These are phyloP conservation scores for Ceyx margarethae DNA, from an alignment of 2,113 vertebrate genomes.

Conservation along the genomic window DNA sequence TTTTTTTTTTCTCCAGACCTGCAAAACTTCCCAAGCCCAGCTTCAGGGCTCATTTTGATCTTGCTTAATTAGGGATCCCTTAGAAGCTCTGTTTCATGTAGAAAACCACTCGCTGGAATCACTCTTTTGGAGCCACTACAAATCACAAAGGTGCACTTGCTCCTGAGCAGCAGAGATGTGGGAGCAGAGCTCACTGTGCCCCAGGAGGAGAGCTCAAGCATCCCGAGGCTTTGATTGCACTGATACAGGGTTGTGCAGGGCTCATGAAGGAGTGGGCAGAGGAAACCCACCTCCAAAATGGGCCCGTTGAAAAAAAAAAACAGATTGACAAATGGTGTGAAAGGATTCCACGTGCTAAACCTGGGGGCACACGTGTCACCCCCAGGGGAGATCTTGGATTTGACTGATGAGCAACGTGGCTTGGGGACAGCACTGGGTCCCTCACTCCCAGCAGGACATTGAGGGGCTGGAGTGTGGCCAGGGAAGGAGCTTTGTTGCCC, in stretches of 20 bases:
- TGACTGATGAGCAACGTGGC: background rate
- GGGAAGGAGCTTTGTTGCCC: background rate
- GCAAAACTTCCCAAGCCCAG: background rate
- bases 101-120: background rate
- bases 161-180: background rate
- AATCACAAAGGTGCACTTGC: background rate
- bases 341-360: background rate
- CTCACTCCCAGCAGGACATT: background rate
- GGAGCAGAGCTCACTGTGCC: background rate
- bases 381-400: too few species aligned
- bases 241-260: background rate
- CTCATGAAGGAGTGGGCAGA: background rate
- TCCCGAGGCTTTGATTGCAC: background rate
- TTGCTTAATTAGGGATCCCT: conserved; percentile 27
- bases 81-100: background rate
- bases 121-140: background rate
- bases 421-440: background rate
- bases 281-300: background rate
- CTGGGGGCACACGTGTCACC: too few species aligned
- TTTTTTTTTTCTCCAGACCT: background rate
- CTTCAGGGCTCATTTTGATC: conserved; percentile 34
- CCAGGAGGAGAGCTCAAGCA: background rate
- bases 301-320: background rate
- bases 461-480: background rate
- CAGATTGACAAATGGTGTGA: background rate